A percentile compares a stretch with the other conserved stretches of the same genome.
Conservation (phyloP, 2,797 vertebrate genomes). For the Channa striata region DNA sequence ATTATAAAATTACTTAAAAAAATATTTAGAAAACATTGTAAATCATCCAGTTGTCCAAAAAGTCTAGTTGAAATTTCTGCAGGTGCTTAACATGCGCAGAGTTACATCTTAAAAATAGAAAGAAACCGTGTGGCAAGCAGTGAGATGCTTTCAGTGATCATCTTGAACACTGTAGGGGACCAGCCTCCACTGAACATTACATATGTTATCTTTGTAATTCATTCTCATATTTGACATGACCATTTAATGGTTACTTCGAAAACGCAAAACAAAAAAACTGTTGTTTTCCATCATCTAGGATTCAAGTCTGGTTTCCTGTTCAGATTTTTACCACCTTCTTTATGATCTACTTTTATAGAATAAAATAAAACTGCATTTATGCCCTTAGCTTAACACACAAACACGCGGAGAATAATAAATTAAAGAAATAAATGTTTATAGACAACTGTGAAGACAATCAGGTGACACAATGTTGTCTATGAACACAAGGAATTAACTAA, state of each 20-base stretch:
- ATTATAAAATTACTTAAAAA: too few species aligned
- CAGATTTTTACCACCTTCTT: neutral
- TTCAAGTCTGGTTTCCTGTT: neutral
- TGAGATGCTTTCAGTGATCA: slow-evolving; percentile 29
- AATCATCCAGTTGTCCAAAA: neutral
- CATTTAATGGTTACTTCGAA: neutral
- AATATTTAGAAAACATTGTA: neutral
- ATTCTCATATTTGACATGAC: too few species aligned
- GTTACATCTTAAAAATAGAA: slow-evolving; percentile 56
- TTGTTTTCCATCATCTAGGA: neutral
- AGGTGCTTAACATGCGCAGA: slow-evolving; percentile 20
- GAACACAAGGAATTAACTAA: too few species aligned
- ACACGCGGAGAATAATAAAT: too few species aligned
- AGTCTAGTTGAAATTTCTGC: slow-evolving; percentile 31
- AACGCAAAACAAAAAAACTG: neutral
- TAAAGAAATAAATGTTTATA: too few species aligned
- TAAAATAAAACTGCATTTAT: too few species aligned
- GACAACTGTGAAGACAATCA: too few species aligned
- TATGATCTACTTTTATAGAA: slow-evolving; percentile 1
- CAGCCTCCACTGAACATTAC: slow-evolving; percentile 34
- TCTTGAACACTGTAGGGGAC: slow-evolving; percentile 15
- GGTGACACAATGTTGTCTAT: too few species aligned
- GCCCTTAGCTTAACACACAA: too few species aligned
- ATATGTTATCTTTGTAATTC: slow-evolving; percentile 20
- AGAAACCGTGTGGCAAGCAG: slow-evolving; percentile 1